Evolutionary conservation across 2,888 invertebrate genomes (phyloP).

Genomic region (Pilophorus perplexus): DNA sequence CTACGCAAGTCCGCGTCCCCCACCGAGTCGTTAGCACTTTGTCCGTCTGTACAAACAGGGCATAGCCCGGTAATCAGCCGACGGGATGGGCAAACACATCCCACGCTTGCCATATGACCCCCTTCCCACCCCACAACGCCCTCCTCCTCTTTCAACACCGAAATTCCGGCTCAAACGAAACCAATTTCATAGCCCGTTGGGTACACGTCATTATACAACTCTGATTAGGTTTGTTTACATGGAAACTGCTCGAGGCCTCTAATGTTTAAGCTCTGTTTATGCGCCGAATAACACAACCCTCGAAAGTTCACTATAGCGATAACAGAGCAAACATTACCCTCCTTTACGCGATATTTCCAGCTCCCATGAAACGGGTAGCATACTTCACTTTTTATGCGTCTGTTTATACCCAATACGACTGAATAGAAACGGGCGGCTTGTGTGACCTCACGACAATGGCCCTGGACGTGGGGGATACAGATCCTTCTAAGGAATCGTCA

Average conservation of each 20-base stretch:
- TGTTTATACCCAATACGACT: too few species aligned
- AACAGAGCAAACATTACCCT: too few species aligned
- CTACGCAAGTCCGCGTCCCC: too few species aligned
- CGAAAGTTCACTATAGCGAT: too few species aligned
- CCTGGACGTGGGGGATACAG: too few species aligned
- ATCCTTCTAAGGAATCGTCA: too few species aligned
- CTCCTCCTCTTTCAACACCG: slow-evolving; percentile 3
- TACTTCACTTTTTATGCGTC: too few species aligned
- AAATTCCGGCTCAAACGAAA: slow-evolving; percentile 31
- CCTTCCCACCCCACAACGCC: too few species aligned
- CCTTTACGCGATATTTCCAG: too few species aligned
- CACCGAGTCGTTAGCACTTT: slow-evolving; percentile 12
- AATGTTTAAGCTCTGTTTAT: slow-evolving; percentile 36
- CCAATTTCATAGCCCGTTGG: slow-evolving; percentile 39
- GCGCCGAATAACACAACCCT: slow-evolving; percentile 21
- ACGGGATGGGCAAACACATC: slow-evolving; percentile 28
- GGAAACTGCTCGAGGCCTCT: slow-evolving; percentile 23
- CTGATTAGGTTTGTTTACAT: slow-evolving; percentile 39
- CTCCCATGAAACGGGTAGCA: too few species aligned
- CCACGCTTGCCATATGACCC: slow-evolving; percentile 16
- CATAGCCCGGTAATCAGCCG: slow-evolving; percentile 31
- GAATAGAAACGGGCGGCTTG: too few species aligned
- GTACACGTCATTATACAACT: slow-evolving; percentile 39
- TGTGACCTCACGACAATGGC: too few species aligned
- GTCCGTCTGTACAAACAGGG: slow-evolving; percentile 11